Evolutionary conservation across 2,797 vertebrate species (phyloP), one percentile per base, ranked within the genome.

Genomic region (Sciurus carolinensis): DNA sequence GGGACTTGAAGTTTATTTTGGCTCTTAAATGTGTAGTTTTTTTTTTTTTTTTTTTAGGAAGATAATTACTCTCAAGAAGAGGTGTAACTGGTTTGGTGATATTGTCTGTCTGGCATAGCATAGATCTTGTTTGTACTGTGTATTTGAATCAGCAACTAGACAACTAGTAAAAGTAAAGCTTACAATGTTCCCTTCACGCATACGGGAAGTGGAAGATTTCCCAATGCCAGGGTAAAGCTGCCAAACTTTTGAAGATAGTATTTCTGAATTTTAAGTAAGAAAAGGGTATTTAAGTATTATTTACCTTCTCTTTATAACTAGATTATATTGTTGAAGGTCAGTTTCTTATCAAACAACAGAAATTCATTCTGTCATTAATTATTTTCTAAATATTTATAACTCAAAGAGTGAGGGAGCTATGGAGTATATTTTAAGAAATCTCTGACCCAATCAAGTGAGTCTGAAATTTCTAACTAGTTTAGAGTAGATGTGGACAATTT

Each of bases 191-290:
- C 62, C 54, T 82, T 64, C 64, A 26, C 42, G 24, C 8, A 4
- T 64, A 57, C 1, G n/a, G 69, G 39, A 88, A 79, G 39, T 47
- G 33, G 26, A 57, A 79, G n/a, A 44, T 64, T 52, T 86, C 64
- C 59, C 6, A 79, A 73, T 79, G 8, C 62, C 72, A 54, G 24
- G 24, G 26, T 33, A n/a, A 57, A 91, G 36, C n/a, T 72, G 39
- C 62, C 47, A 33, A 76, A 69, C 76, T 94, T 88, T 73, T 87
- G 42, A 91, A 92, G 76, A 59, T 91, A 57, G 9, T 47, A 1
- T 79, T 95, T 89, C 47, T 94, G 20, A 84, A 87, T 95, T 96
- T 95, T 80, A 93, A 93, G 57, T 22, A 82, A 52, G 20, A 92
- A 95, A 64, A n/a, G 39, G 10, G 1, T 77, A 39, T 75, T 47